Conservation (phyloP, 2,797 vertebrate genomes). For the Gymnoscopelus microlampas region DNA sequence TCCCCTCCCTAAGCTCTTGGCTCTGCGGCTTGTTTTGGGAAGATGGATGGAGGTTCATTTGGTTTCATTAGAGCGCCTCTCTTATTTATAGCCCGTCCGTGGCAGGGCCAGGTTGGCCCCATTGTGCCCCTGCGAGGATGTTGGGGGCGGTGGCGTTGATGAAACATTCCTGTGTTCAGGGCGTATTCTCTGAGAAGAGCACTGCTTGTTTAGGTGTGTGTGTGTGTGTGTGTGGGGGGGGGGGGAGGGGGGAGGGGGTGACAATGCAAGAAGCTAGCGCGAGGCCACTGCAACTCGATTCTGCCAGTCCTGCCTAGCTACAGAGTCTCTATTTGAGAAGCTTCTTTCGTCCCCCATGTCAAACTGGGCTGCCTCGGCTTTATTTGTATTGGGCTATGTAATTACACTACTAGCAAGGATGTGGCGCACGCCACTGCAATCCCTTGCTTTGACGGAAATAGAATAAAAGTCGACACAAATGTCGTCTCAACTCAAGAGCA, state of each 20-base stretch:
- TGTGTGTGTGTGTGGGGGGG: too few species aligned
- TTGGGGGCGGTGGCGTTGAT: conserved; percentile 69
- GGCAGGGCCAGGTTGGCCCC: conserved; percentile 54
- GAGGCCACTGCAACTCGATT: conserved; percentile 68
- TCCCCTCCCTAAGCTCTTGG: conserved; percentile 44
- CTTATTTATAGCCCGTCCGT: conserved; percentile 76
- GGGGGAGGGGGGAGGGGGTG: conserved; percentile 30
- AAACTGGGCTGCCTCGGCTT: conserved; percentile 9
- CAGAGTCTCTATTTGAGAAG: conserved; percentile 45
- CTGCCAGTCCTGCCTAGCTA: conserved; percentile 59
- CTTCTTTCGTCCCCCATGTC: conserved; percentile 27
- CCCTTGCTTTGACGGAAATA: conserved; percentile 17
- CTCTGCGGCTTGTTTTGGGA: conserved; percentile 73
- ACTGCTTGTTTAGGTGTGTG: conserved; percentile 66
- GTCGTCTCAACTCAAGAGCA: neutral
- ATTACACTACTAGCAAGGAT: conserved; percentile 27
- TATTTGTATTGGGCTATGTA: conserved; percentile 22
- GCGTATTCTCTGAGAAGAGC: conserved; percentile 72
- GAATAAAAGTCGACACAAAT: conserved; percentile 1
- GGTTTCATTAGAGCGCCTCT: conserved; percentile 77
- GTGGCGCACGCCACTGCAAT: conserved; percentile 9
- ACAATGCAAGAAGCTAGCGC: conserved; percentile 64
- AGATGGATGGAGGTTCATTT: conserved; percentile 81
- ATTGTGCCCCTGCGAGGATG: conserved; percentile 66
- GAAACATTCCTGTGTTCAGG: conserved; percentile 75